A percentile compares a stretch with the other conserved stretches of the same genome.
phyloP scores from a whole-genome alignment of 2,797 vertebrate genomes.

The Vireo griseus region DNA sequence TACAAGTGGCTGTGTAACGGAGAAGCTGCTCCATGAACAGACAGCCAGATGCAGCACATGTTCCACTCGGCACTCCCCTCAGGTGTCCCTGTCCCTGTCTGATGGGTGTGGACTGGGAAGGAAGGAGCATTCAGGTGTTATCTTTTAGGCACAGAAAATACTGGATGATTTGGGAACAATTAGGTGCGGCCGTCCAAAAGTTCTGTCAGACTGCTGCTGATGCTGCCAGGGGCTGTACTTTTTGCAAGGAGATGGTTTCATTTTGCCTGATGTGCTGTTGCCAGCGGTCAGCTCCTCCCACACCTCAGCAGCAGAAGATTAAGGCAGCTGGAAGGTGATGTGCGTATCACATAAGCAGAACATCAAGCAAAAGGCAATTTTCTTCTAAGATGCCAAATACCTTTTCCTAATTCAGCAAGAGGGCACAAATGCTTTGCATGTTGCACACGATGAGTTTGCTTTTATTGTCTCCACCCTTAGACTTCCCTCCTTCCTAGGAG shows the following conservation, averaged over 20 bases:
- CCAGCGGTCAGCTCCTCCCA: not conserved
- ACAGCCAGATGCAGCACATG: not conserved
- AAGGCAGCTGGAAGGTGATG: not conserved
- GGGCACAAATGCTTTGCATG: not conserved
- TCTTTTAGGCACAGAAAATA: not conserved
- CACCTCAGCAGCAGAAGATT: not conserved
- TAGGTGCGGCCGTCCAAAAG: not conserved
- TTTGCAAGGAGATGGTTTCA: not conserved
- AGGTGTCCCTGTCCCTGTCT: not conserved
- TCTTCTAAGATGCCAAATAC: not conserved
- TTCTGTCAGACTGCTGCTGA: not conserved
- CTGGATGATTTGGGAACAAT: not conserved
- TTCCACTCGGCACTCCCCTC: accelerated
- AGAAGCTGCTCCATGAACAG: not conserved
- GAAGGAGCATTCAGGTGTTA: not conserved
- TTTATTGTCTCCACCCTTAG: not conserved
- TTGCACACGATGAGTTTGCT: not conserved
- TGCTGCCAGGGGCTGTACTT: not conserved
- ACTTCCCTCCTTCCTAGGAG: not conserved
- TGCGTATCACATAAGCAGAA: not conserved
- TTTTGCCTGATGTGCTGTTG: not conserved
- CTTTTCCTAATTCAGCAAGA: not conserved
- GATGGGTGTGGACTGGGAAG: not conserved
- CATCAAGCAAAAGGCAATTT: not conserved
- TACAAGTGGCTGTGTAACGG: not conserved